Evolutionary conservation across 2,888 invertebrate genomes (phyloP), one percentile per base, ranked within the genome.

Genomic region (Microdon myrmicae): DNA sequence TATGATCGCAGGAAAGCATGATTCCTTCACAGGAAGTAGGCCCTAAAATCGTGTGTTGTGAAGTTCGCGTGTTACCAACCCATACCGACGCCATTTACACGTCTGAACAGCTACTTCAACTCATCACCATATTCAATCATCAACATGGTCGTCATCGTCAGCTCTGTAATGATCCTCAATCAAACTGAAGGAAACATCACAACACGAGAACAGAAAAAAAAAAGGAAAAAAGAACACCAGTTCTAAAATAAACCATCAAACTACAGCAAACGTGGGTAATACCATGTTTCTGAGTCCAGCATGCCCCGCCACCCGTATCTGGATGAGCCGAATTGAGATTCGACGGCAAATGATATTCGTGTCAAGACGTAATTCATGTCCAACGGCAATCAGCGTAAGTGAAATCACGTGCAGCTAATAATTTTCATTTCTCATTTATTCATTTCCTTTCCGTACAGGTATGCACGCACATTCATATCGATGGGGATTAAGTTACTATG

Each of bases 351-450:
- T 55, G 47, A 39, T 35, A 22, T 55, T 55, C 55, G 55, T 55
- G 55, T 35, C 55, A 47, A 55, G 29, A 13, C 29, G 39, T 39
- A 55, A 55, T 55, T 55, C 39, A 55, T 39, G 39, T 47, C 34
- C 32, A 6, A 12, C 9, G 17, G 10, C 20, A 28, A 47, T 39
- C 47, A 39, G 17, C 29, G 17, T 47, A 55, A 47, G 41, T 41
- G 19, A 28, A 47, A 47, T 55, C 55, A 55, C 47, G 55, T 47
- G 55, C 47, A 39, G 32, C 39, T 45, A 45, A 54, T 54, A 45
- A 32, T 39, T 45, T 13, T 31, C 10, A 19, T 31, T 29, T 22
- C 14, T 31, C 10, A 19, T 31, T 29, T 22, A 7, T n/a, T 8
- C 13, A 13, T 25, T 16, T 20, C 5, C 8, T 4, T 7, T 12